phyloP scores from a whole-genome alignment of 2,113 vertebrate species.

The Melanocharis versteri region DNA sequence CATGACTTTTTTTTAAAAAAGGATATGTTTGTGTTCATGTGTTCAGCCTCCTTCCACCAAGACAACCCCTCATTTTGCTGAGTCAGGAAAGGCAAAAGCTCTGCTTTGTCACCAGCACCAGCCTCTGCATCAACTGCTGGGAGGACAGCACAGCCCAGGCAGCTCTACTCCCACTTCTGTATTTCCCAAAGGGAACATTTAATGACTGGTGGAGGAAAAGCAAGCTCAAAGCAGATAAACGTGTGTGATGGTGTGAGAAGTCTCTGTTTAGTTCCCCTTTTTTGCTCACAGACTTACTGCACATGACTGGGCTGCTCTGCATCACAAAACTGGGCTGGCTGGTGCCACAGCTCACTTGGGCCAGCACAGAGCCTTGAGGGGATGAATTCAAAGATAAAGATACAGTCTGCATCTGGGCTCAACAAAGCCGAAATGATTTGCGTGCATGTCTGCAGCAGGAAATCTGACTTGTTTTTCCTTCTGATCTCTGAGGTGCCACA shows the following conservation, averaged over 20 bases:
- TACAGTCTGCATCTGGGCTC: background rate
- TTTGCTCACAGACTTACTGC: background rate
- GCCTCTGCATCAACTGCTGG: background rate
- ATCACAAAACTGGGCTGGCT: background rate
- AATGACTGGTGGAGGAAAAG: background rate
- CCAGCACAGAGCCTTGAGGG: background rate
- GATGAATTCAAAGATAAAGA: background rate
- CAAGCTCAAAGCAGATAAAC: background rate
- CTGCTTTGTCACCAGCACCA: background rate
- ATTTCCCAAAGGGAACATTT: background rate
- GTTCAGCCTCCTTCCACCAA: background rate
- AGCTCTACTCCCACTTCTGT: rapidly evolving
- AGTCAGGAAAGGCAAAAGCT: background rate
- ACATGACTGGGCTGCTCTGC: background rate
- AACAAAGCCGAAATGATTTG: background rate
- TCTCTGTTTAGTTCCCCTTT: background rate
- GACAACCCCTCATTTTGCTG: background rate
- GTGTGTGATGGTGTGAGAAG: background rate
- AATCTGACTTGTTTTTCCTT: background rate
- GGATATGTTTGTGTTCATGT: background rate
- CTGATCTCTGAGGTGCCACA: background rate
- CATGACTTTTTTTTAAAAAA: background rate
- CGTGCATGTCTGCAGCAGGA: background rate
- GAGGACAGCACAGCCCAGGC: background rate
- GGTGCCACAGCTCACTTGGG: background rate